These are phyloP conservation scores for Drosophila anomalipes DNA, from an alignment of 2,888 invertebrate species.

Conservation along the genomic window DNA sequence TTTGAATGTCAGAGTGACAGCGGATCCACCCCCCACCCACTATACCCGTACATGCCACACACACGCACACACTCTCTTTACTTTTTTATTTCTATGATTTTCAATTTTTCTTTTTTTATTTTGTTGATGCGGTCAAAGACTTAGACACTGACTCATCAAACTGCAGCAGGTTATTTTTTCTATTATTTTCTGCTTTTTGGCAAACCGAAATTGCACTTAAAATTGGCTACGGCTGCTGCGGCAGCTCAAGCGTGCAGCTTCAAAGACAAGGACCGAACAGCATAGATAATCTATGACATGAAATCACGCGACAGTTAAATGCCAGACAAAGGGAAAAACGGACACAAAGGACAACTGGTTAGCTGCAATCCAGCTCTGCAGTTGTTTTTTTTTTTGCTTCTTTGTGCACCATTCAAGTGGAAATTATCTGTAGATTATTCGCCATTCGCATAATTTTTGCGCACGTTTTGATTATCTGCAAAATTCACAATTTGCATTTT, in stretches of 20 bases:
- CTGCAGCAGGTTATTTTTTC: constrained; percentile 25
- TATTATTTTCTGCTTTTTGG: constrained; percentile 9
- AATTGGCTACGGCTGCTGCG: constrained; percentile 59
- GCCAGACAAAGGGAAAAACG: constrained; percentile 66
- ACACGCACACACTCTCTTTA: constrained; percentile 2
- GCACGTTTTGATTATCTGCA: constrained; percentile 75
- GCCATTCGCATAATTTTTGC: constrained; percentile 60
- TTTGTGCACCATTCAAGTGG: constrained; percentile 53
- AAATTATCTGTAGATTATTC: constrained; percentile 64
- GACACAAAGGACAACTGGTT: constrained; percentile 49
- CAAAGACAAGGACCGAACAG: constrained; percentile 8
- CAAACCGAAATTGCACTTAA: constrained; percentile 76
- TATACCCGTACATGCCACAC: not conserved
- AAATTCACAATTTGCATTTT: constrained; percentile 67
- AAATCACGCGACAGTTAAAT: constrained; percentile 78
- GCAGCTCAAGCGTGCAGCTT: constrained; percentile 15
- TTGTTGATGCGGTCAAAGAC: constrained; percentile 72
- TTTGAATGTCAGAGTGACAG: constrained; percentile 52
- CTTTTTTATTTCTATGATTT: constrained; percentile 7
- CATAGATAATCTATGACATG: constrained; percentile 72
- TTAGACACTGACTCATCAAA: constrained; percentile 69
- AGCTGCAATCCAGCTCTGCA: constrained; percentile 43
- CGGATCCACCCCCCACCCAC: not conserved
- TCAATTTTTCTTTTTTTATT: constrained; percentile 9
- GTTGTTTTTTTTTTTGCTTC: not conserved